Conservation (phyloP, 2,888 invertebrate genomes). For the Synergus japonicus region DNA sequence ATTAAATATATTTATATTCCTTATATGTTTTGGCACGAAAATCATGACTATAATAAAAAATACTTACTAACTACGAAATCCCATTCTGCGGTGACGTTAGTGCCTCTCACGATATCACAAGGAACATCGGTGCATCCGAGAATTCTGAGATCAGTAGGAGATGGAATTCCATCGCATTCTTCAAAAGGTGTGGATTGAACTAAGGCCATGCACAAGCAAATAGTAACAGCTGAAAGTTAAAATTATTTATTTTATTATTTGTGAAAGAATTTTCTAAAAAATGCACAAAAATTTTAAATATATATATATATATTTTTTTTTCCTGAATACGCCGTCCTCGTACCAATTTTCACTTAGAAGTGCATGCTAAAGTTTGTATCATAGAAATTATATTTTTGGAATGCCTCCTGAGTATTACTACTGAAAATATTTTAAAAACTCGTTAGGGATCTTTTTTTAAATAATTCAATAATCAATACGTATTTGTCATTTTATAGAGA, state of each 20-base stretch:
- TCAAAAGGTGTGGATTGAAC: conserved; percentile 41
- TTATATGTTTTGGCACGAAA: background rate
- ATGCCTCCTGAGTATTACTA: too few relatives aligned
- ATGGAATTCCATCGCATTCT: conserved; percentile 49
- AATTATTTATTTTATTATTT: background rate
- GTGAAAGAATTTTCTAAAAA: background rate
- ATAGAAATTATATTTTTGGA: too few relatives aligned
- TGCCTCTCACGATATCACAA: conserved; percentile 59
- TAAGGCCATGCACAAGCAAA: background rate
- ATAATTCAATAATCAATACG: too few relatives aligned
- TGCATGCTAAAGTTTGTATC: too few relatives aligned
- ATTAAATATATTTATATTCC: too few relatives aligned
- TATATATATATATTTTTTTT: too few relatives aligned
- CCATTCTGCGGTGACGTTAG: conserved; percentile 53
- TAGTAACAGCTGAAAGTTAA: background rate
- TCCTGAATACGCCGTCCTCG: too few relatives aligned
- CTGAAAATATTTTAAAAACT: too few relatives aligned
- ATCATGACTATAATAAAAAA: background rate
- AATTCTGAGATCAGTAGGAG: conserved; percentile 56
- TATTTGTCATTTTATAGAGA: too few relatives aligned
- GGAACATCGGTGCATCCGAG: conserved; percentile 58
- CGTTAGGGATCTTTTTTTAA: too few relatives aligned
- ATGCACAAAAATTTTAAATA: too few relatives aligned
- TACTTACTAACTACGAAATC: conserved; percentile 62
- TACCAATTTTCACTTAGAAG: too few relatives aligned